Base-by-base conservation (phyloP, 2,888 invertebrate genomes). In the Linnaemya tessellans region DNA sequence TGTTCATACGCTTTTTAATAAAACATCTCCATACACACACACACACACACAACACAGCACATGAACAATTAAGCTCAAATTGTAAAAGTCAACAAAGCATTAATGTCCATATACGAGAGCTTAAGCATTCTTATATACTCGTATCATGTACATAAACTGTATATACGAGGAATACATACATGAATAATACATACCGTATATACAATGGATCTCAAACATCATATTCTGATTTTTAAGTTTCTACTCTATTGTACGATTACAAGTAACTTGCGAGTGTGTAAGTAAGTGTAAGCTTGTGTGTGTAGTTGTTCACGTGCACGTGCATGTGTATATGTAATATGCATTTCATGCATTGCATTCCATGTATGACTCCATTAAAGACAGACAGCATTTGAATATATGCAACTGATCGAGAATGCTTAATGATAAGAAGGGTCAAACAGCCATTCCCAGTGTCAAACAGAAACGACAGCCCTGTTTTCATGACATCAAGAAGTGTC, bases 1-100 rank as follows among this genome's bases (percentile, higher is more conserved):
- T 25, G 30, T 30, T 25, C 25, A 30, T 30, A 30, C 30, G 30
- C 30, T 30, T 56, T 3, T 56, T 56, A 56, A 30, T 56, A 25
- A 56, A 56, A 56, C 56, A 15, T 54, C 54, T 25, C 11, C 15
- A 71, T 41, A 56, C 15, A 22, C 9, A 70, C 11, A 41, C 25
- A 71, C n/a, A 60, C 30, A 30, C 30, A 30, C 30, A 30, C 30
- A 30, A 41, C 25, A 71, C n/a, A 60, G 13, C 22, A 25, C 20
- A 54, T 51, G 49, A 46, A 71, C 54, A 77, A 64, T 22, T 43
- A 77, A 77, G 70, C 80, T 77, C 80, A 62, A 86, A 86, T 77
- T 86, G 75, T 82, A 82, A 80, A 86, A 56, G 75, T 82, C 74
- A 86, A 77, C 75, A 83, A 81, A 80, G 38, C 18, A 56, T 43